Evolutionary conservation across 2,888 invertebrate species (phyloP), one percentile per base, ranked within the genome.

Genomic region (Scelioninae gen. 2): DNA sequence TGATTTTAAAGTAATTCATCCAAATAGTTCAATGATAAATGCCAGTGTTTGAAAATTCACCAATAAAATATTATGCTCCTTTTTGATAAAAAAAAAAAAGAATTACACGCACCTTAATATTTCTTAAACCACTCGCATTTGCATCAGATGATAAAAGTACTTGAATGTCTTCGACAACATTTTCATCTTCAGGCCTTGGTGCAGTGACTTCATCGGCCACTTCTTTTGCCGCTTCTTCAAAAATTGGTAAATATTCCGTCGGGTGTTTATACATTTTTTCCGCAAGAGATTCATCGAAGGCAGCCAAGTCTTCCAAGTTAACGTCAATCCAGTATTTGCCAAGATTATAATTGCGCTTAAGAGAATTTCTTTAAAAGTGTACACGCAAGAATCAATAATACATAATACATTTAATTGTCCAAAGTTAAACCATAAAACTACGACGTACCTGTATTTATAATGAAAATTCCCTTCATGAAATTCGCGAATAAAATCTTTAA

Each of bases 171-270:
- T 96, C 92, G 33, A 98, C 90, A 71, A 92, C 91, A 80, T 96
- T 95, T 80, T 97, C 96, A 0, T 94, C 95, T 81, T 94, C 93
- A 0, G 96, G 95, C 64, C 98, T 89, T 0, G 98, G 98, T 9
- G 94, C 91, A 11, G 98, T 98, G 15, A 99, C 88, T 87, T 98
- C 98, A 90, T 98, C 98, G 0, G 96, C 98, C 45, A 97, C 94
- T 87, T 98, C 97, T 85, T 92, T 95, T 0, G 96, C 96, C 33
- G 98, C 98, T 86, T 97, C 97, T 87, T 99, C 99, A 84, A 99
- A 93, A 78, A 98, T 90, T 10, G 96, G 94, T 64, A 99, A 87
- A 87, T 96, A 95, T 84, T 98, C 97, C 0, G 95, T 91, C 0
- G 99, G 99, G 75, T 94, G 92, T 81, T 97, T 97, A 78, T 93